phyloP scores from a whole-genome alignment of 2,888 invertebrate species.

The Liodrosophila aerea region DNA sequence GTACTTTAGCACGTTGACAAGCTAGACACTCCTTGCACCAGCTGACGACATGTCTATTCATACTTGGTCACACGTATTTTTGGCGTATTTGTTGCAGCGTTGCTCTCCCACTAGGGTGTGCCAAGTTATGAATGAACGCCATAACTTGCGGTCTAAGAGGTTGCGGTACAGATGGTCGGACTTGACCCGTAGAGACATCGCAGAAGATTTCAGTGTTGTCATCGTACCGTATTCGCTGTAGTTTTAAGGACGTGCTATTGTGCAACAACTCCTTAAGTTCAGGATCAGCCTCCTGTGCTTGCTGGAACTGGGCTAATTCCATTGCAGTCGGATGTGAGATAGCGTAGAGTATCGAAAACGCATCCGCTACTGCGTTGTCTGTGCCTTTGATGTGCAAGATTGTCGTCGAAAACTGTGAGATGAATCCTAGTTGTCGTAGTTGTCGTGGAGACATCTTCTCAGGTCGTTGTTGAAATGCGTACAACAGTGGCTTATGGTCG shows the following conservation, averaged over 20 bases:
- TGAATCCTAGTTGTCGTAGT: constrained; percentile 4
- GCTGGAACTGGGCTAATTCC: background rate
- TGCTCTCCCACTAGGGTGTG: background rate
- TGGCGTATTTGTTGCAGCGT: background rate
- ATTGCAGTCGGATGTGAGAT: background rate
- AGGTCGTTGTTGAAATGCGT: background rate
- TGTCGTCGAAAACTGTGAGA: constrained; percentile 1
- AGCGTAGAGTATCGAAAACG: background rate
- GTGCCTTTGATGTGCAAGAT: constrained; percentile 3
- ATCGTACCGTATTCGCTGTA: background rate
- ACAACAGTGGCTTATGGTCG: background rate
- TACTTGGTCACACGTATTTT: background rate
- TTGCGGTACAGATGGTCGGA: background rate
- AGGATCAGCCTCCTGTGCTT: background rate
- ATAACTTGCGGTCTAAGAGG: background rate
- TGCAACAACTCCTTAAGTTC: background rate
- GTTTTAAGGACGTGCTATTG: constrained; percentile 2
- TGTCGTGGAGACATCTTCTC: constrained; percentile 8
- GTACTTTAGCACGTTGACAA: constrained; percentile 14
- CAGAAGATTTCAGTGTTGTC: background rate
- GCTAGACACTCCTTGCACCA: constrained; percentile 7
- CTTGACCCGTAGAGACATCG: background rate
- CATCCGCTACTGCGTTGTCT: background rate
- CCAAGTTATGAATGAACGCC: background rate
- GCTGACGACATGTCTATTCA: background rate